These are phyloP conservation scores for Tuberolachnus salignus DNA, from an alignment of 2,888 invertebrate genomes.

Conservation along the genomic window DNA sequence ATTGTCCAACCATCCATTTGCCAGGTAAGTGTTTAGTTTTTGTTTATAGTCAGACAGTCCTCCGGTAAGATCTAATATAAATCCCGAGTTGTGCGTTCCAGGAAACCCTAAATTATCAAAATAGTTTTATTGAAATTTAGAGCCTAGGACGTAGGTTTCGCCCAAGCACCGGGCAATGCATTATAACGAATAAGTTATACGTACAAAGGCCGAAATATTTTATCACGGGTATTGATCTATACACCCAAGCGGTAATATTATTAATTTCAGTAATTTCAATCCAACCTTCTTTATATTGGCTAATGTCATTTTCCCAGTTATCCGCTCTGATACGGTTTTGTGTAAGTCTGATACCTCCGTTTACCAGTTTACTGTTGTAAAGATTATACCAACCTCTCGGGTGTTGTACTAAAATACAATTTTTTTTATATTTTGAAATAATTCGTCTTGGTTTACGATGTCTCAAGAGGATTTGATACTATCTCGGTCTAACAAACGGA, in stretches of 20 bases:
- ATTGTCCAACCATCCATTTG: conserved; percentile 30
- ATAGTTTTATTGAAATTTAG: background rate
- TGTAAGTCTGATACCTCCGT: conserved; percentile 22
- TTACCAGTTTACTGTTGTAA: conserved; percentile 37
- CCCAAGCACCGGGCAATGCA: background rate
- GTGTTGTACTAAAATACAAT: background rate
- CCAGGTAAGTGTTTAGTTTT: background rate
- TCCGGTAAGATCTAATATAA: conserved; percentile 24
- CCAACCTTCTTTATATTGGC: conserved; percentile 16
- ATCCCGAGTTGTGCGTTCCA: background rate
- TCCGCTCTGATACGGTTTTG: conserved; percentile 16
- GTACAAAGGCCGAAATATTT: conserved; percentile 31
- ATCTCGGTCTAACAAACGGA: no score
- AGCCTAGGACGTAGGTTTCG: background rate
- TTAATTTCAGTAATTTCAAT: background rate
- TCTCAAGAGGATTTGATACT: no score
- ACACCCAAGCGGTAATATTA: background rate
- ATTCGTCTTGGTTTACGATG: no score
- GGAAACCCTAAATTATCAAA: conserved; percentile 27
- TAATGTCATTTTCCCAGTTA: conserved; percentile 3
- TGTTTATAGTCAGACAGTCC: background rate
- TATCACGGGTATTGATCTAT: background rate
- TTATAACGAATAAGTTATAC: background rate
- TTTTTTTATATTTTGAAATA: background rate
- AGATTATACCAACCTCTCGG: conserved; percentile 4